A percentile compares a stretch with the other conserved stretches of the same genome.
Evolutionary conservation across 2,797 vertebrate genomes (phyloP).

Genomic region (Leptodactylus fallax): DNA sequence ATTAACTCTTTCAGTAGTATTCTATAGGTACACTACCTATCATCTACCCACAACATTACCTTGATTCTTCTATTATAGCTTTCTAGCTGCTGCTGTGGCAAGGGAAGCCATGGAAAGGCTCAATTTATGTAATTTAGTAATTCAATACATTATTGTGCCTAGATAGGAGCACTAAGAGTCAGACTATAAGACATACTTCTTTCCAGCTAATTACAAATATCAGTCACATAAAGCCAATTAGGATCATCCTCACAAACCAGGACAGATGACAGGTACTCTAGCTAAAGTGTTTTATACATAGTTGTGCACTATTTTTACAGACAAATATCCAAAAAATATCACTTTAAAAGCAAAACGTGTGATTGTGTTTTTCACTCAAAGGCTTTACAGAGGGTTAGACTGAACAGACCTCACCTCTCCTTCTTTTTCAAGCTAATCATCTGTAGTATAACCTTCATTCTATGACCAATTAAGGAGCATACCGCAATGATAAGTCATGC

Average conservation of each 20-base stretch:
- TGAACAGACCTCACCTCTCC: not conserved
- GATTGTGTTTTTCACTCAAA: not conserved
- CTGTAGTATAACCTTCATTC: not conserved
- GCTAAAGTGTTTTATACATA: not conserved
- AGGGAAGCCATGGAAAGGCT: too few species aligned
- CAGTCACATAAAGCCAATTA: not conserved
- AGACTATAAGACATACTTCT: too few species aligned
- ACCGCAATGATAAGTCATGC: conserved; percentile 15
- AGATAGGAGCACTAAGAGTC: too few species aligned
- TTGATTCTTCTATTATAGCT: too few species aligned
- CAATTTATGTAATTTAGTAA: too few species aligned
- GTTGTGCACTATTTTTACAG: not conserved
- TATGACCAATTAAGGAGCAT: conserved; percentile 24
- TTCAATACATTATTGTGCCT: too few species aligned
- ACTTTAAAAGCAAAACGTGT: not conserved
- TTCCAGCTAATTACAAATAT: too few species aligned
- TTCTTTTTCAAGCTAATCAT: not conserved
- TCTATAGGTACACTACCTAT: too few species aligned
- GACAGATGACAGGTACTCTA: not conserved
- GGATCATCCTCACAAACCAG: not conserved
- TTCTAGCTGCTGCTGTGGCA: too few species aligned
- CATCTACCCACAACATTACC: too few species aligned
- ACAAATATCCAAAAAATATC: not conserved
- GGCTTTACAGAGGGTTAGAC: not conserved
- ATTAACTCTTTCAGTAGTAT: too few species aligned